Base-by-base conservation (phyloP, 2,113 vertebrate species). In the Baryphthengus martii region DNA sequence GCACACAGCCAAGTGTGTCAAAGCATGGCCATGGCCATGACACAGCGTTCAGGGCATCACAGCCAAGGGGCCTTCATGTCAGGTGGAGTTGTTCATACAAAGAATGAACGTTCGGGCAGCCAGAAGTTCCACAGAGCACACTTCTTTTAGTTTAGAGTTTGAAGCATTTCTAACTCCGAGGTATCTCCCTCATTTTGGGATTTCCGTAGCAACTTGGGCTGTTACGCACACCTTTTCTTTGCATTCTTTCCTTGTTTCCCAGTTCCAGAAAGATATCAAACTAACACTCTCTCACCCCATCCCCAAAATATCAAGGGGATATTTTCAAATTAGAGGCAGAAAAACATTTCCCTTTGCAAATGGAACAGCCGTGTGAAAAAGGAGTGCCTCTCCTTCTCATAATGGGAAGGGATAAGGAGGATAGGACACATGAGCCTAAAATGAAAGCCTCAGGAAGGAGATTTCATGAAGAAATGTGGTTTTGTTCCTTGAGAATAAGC, bases 401-500 rank as follows among this genome's bases (percentile, higher is more conserved):
- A 50, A 49, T 14, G 55, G 29, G 53, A 62, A 75, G 71, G 45
- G 66, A 37, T 35, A 66, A 72, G 66, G 77, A 85, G 52, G 55
- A 61, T 5, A 61, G 88, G 61, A 55, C 66, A 62, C 47, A 42
- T 49, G 47, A 66, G 59, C 21, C 88, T 88, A 35, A 90, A 74
- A 37, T 21, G 37, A 94, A 93, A 85, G 88, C 50, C 50, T 70
- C 67, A 58, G 93, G 59, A 96, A 91, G 74, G 74, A 70, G 70
- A 55, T 76, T 91, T 86, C 85, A 84, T 35, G 72, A 80, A 80
- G 70, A 96, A 96, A 95, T 61, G 75, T 86, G 71, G 0, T 12
- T 83, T 87, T 61, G 25, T 66, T 80, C 59, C 75, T 68, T 90
- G 95, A 95, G 75, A 96, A 91, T 63, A 94, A 95, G 79, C 95